Conservation (phyloP, 2,797 vertebrate genomes). For the Labeo calbasu region DNA sequence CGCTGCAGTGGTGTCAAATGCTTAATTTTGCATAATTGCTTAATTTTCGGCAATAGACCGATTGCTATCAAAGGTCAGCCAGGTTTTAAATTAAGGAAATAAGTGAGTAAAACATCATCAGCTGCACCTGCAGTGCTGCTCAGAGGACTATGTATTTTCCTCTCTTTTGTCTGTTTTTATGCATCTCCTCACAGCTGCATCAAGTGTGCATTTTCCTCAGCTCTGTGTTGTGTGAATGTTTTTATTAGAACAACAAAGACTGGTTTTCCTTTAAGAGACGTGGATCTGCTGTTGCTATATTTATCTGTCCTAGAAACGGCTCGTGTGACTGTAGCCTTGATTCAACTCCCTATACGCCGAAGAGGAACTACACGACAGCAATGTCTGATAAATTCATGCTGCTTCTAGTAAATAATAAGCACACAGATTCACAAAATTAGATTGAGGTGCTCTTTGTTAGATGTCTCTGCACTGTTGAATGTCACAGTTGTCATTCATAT, state of each 20-base stretch:
- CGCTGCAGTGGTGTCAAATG: background rate
- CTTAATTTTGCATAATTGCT: background rate
- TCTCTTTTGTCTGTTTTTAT: background rate
- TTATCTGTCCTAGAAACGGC: conserved; percentile 67
- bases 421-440: background rate
- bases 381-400: background rate
- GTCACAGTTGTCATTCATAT: background rate
- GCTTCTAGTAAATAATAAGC: background rate
- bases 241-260: conserved; percentile 55
- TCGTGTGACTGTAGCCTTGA: conserved; percentile 58
- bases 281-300: conserved; percentile 61
- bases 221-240: conserved; percentile 38
- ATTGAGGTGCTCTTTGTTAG: background rate
- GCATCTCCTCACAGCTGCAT: conserved; percentile 35
- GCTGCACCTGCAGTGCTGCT: conserved; percentile 32
- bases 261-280: conserved; percentile 57
- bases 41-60: background rate
- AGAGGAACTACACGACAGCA: conserved; percentile 3
- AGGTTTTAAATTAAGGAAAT: conserved; percentile 18
- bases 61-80: background rate
- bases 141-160: background rate
- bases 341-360: conserved; percentile 49
- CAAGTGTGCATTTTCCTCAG: conserved; percentile 29
- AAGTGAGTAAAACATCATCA: conserved; percentile 22
- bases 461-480: background rate